Evolutionary conservation across 2,113 vertebrate species (phyloP), one percentile per base, ranked within the genome.

Genomic region (Tringa solitaria): DNA sequence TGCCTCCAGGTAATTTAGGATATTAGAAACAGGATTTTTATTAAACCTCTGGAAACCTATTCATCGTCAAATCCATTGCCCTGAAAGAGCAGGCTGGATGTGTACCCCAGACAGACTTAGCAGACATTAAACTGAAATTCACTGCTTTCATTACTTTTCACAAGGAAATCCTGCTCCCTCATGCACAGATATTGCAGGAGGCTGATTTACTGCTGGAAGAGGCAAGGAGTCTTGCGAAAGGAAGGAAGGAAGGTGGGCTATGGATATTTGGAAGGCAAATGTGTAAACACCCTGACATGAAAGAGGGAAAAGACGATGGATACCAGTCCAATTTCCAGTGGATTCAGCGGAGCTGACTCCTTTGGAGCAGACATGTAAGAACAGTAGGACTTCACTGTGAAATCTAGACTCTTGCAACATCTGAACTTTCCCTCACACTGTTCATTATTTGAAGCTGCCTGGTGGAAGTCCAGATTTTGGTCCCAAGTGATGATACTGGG

Each of bases 1-100:
- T 68, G 89, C 90, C 93, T 94, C 56, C 61, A 90, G 82, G 87
- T 89, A 84, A 79, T 85, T 93, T 83, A 80, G 61, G 68, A 74
- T 97, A 93, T 97, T 96, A 95, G 76, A 97, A 96, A 39, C 35
- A 82, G 84, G 60, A 37, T 77, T 93, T 94, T 95, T 96, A 94
- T 95, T 96, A 89, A 95, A 94, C 30, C 50, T 76, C 10, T 61
- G 77, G 68, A 96, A 96, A 70, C 48, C 50, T 78, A 53, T 81
- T 91, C 41, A 61, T 72, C 9, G 1, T 89, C 65, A 95, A 37
- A 85, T 84, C 21, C 37, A 15, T 59, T 86, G 64, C 78, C 59
- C n/a, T 80, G 89, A 67, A 68, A 83, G 57, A 87, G 77, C 73
- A 87, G 70, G 14, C 45, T 93, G 80, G 48, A 57, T 79, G 12